Conservation (phyloP, 2,888 invertebrate species). For the Cephus nigrinus region DNA sequence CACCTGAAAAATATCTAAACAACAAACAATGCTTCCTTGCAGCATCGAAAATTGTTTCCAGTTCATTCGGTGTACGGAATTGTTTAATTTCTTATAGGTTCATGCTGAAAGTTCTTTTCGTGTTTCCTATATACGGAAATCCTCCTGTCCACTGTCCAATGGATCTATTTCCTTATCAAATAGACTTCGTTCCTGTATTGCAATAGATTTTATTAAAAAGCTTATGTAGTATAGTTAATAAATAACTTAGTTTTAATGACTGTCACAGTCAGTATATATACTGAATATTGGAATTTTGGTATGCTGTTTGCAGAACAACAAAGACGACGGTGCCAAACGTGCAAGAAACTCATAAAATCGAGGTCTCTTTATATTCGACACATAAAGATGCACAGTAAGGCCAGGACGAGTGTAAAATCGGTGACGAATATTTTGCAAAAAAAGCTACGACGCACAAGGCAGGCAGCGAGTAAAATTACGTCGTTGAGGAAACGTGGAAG, state of each 20-base stretch:
- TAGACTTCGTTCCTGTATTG: background rate
- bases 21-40: background rate
- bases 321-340: slow-evolving; percentile 49
- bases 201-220: background rate
- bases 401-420: slow-evolving; percentile 35
- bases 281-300: background rate
- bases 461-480: slow-evolving; percentile 38
- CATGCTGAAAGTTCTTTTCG: background rate
- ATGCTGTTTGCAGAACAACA: slow-evolving; percentile 42
- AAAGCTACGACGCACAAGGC: slow-evolving; percentile 38
- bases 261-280: background rate
- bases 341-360: slow-evolving; percentile 50
- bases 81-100: background rate
- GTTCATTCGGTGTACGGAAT: background rate
- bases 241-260: background rate
- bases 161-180: background rate
- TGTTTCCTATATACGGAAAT: background rate
- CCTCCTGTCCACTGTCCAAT: background rate
- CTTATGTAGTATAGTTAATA: background rate
- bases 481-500: slow-evolving; percentile 45
- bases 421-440: slow-evolving; percentile 29
- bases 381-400: slow-evolving; percentile 48
- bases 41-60: background rate
- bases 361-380: slow-evolving; percentile 47
- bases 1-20: background rate